These are phyloP conservation scores for Cydia splendana DNA, from an alignment of 1,140 invertebrate genomes.

Conservation along the genomic window DNA sequence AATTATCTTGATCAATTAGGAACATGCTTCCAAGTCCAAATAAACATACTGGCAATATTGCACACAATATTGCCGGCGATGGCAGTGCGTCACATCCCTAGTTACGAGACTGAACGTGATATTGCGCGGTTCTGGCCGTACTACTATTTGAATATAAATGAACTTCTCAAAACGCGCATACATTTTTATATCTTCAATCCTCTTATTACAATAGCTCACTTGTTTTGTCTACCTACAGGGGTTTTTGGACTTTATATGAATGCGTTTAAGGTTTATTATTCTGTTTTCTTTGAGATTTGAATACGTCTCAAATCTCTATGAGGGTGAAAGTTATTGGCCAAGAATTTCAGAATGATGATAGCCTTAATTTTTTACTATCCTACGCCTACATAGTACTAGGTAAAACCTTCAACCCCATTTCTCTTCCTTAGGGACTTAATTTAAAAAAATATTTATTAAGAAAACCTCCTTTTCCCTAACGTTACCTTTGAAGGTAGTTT, in stretches of 20 bases:
- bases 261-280: neutral
- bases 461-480: too few species aligned
- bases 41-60: too few species aligned
- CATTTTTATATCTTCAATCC: conserved; percentile 28
- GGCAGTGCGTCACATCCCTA: neutral
- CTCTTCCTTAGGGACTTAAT: too few species aligned
- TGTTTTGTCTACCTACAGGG: conserved; percentile 10
- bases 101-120: neutral
- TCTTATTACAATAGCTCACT: conserved; percentile 28
- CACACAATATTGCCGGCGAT: neutral
- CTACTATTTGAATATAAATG: conserved; percentile 29
- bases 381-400: too few species aligned
- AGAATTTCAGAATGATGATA: neutral
- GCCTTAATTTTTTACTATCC: too few species aligned
- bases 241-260: neutral
- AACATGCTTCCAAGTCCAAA: too few species aligned
- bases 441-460: too few species aligned
- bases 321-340: neutral
- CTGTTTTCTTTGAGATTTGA: neutral
- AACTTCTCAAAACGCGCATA: conserved; percentile 22
- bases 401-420: too few species aligned
- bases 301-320: neutral
- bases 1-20: too few species aligned
- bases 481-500: too few species aligned
- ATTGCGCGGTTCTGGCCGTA: neutral